Evolutionary conservation across 2,888 invertebrate genomes (phyloP), one percentile per base, ranked within the genome.

Genomic region (Xestoiulus laeticollis): DNA sequence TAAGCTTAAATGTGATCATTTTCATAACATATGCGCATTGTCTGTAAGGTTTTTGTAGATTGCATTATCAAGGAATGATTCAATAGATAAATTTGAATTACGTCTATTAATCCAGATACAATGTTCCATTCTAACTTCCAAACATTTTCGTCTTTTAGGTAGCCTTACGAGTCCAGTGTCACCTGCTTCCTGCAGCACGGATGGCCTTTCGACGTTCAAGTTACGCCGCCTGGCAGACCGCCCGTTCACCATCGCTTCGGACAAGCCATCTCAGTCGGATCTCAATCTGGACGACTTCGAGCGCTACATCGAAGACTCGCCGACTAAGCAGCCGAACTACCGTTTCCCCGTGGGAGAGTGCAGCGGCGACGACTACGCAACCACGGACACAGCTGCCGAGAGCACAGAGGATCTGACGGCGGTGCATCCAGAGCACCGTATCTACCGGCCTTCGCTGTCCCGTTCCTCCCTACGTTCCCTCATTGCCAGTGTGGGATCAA

Each of bases 351-450:
- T 85, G 26, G 90, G 90, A 16, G 92, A 92, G 87, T 91, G 92
- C 87, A 91, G 91, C 88, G 91, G 91, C 38, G 91, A 91, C 82
- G 91, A 92, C 88, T 90, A 90, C 33, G 90, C 90, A 32, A 91
- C 92, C 88, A 92, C 92, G 3, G 84, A 84, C 84, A 84, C 84
- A 14, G 84, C 84, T 0, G 91, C 91, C 88, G 90, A 93, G 92
- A 89, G 94, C 92, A 89, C 93, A 93, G 89, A 93, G 85, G 90
- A 90, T 84, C 89, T 90, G 26, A 48, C 88, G 93, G 89, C 92
- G 92, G 88, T 94, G 93, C 96, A 96, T 91, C 96, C 96, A 0
- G 96, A 96, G 91, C 96, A 96, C 91, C 96, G 95, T 92, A 96
- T 96, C 90, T 96, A 96, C 90, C 89, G 90, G 14, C 94, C 95